Percentiles rank a stretch among this genome's conserved stretches.
phyloP scores from a whole-genome alignment of 2,888 invertebrate species.

The Sinodicranocentrus sp. region DNA sequence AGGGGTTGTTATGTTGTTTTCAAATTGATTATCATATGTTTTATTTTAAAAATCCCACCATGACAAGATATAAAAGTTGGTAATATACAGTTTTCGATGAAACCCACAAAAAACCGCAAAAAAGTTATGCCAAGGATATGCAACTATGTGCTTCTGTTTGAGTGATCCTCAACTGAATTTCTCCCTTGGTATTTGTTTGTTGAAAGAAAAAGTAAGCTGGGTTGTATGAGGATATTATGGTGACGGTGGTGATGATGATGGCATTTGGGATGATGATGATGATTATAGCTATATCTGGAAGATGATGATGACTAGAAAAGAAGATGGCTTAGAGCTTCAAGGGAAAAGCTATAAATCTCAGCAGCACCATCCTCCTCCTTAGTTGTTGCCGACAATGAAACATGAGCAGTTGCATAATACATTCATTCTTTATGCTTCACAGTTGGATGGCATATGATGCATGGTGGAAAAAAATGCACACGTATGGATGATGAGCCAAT shows the following conservation, averaged over 20 bases:
- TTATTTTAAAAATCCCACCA: too few relatives aligned
- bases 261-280: constrained; percentile 20
- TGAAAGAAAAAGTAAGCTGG: constrained; percentile 23
- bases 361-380: constrained; percentile 10
- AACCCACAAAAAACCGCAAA: too few relatives aligned
- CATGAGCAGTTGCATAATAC: constrained; percentile 62
- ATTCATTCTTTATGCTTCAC: constrained; percentile 56
- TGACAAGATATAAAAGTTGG: too few relatives aligned
- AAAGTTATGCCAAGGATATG: too few relatives aligned
- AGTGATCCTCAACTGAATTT: too few relatives aligned
- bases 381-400: constrained; percentile 59
- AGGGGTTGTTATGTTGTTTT: too few relatives aligned
- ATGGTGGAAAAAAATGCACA: too few relatives aligned
- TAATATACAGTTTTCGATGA: too few relatives aligned
- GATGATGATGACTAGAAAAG: constrained; percentile 44
- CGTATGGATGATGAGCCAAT: too few relatives aligned
- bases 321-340: constrained; percentile 41
- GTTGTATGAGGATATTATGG: background rate
- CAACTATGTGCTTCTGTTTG: too few relatives aligned
- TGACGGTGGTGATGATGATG: constrained; percentile 24
- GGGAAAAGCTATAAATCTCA: constrained; percentile 56
- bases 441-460: constrained; percentile 17
- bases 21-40: too few relatives aligned
- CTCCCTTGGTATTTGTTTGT: constrained; percentile 14
- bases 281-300: constrained; percentile 27